A percentile compares a stretch with the other conserved stretches of the same genome.
phyloP scores from a whole-genome alignment of 2,113 vertebrate genomes.

The Cryptoleucopteryx plumbea region DNA sequence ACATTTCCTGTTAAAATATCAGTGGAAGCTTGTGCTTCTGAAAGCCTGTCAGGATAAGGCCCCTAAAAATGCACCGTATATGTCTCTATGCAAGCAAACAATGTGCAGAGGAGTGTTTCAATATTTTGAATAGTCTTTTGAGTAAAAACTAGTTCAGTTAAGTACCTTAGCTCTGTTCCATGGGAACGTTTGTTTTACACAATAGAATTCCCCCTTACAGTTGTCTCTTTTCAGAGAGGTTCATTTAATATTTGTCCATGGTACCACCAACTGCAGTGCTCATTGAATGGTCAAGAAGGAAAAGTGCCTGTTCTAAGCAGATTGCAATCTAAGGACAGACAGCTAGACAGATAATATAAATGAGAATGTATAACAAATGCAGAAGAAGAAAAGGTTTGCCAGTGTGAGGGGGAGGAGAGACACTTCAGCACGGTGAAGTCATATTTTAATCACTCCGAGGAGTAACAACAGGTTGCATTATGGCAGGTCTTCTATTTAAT shows the following conservation, averaged over 20 bases:
- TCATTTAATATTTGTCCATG: constrained; percentile 42
- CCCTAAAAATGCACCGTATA: not conserved
- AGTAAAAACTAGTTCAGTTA: constrained; percentile 8
- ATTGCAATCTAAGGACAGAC: constrained; percentile 16
- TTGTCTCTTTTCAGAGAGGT: constrained; percentile 43
- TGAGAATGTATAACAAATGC: constrained; percentile 29
- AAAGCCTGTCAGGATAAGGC: not conserved
- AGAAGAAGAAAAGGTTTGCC: constrained; percentile 17
- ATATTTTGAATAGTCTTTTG: constrained; percentile 28
- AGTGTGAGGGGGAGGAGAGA: constrained; percentile 25
- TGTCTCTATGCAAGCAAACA: not conserved
- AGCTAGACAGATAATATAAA: constrained; percentile 33
- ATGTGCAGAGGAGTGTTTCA: not conserved
- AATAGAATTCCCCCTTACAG: constrained; percentile 37
- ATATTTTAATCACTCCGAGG: constrained; percentile 60
- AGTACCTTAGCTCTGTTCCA: not conserved
- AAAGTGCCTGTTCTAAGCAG: constrained; percentile 35
- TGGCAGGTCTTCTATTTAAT: constrained; percentile 59
- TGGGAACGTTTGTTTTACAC: constrained; percentile 18
- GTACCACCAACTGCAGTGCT: constrained; percentile 48
- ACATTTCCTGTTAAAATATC: not conserved
- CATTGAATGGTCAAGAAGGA: constrained; percentile 43
- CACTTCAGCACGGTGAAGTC: not conserved
- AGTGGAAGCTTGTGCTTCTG: not conserved
- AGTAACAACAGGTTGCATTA: constrained; percentile 48